A percentile compares a stretch with the other conserved stretches of the same genome.
Evolutionary conservation across 2,888 invertebrate species (phyloP).

Genomic region (Nebria salina): DNA sequence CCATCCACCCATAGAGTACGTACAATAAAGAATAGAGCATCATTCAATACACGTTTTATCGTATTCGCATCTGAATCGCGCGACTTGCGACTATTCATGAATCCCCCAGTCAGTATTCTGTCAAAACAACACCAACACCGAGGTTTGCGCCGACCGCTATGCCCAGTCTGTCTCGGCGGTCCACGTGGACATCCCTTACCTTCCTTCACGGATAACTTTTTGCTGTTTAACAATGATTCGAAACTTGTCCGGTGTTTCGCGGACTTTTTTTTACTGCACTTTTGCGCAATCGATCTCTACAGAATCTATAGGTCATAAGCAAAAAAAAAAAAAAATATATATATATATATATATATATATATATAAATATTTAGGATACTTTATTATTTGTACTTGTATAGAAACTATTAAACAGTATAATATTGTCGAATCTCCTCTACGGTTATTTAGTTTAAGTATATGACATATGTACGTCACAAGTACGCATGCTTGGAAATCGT

Average conservation of each 20-base stretch:
- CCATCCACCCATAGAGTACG: neutral
- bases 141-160: neutral
- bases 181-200: neutral
- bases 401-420: neutral
- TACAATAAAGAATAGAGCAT: neutral
- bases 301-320: too few species aligned
- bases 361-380: too few species aligned
- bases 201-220: neutral
- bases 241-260: too few species aligned
- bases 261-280: too few species aligned
- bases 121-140: neutral
- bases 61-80: neutral
- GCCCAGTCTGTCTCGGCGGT: neutral
- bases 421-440: neutral
- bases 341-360: too few species aligned
- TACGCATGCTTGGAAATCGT: neutral
- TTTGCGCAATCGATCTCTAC: too few species aligned
- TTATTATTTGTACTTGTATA: neutral
- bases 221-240: too few species aligned
- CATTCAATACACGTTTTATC: neutral
- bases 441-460: neutral
- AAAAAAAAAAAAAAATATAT: too few species aligned
- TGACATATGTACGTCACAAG: neutral
- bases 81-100: neutral
- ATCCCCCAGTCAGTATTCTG: neutral